Evolutionary conservation across 2,113 vertebrate species (phyloP), one percentile per base, ranked within the genome.

Genomic region (Phyllopteryx taeniolatus): DNA sequence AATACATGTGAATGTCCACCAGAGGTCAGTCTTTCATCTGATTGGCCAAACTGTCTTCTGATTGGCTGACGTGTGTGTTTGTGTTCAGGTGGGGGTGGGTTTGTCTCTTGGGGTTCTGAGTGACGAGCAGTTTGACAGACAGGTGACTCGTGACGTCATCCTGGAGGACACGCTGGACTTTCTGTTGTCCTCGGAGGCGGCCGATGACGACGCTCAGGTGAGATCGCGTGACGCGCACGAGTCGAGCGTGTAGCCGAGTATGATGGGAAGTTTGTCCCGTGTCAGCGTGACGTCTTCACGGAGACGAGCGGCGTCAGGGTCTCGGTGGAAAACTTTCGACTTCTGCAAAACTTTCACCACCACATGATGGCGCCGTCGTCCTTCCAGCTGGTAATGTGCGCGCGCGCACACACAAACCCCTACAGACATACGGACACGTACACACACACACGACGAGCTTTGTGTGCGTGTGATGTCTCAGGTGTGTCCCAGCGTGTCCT

Each of bases 161-260:
- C 88, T 98, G 81, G 93, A 95, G 87, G 96, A 98, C 73, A 90
- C 91, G 1, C 93, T 98, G 63, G 88, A 81, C 79, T 93, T 99
- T 87, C 91, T 98, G 68, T 88, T 96, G 76, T 68, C 89, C 42
- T 57, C 83, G 74, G 49, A 87, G 47, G 74, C 13, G 90, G 54
- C 54, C 79, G 56, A 17, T 2, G 73, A 68, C 10, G 73, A 63
- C 22, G 17, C 27, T 14, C 54, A 49, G 65, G 65, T 67, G 65
- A 67, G 65, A 20, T 65, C 63, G 12, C 20, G 63, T 15, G 44
- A 66, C 42, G 1, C 1, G 56, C 20, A 9, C 2, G 22, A 0
- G 47, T 14, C 27, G 27, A 27, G 12, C 20, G 56, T 10, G 0
- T 39, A 64, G 19, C 35, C 8, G 3, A 20, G 62, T 13, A 4